Evolutionary conservation across 2,113 vertebrate species (phyloP).

Genomic region (Lucifuga dentata): DNA sequence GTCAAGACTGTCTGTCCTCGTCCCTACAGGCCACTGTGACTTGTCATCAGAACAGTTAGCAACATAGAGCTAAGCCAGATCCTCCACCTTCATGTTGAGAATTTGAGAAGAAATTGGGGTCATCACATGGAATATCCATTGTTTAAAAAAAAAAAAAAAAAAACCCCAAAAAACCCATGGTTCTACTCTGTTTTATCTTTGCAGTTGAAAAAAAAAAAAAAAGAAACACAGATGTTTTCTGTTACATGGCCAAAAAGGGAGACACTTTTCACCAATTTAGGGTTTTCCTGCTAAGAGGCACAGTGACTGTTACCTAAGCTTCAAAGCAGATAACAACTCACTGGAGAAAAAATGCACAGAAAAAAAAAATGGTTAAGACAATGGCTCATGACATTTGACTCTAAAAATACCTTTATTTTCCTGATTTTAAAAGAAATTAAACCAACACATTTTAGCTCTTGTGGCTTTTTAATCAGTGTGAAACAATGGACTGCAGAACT

Average conservation of each 20-base stretch:
- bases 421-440: too few relatives aligned
- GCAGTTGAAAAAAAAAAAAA: neutral
- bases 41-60: conserved; percentile 61
- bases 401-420: too few relatives aligned
- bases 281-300: conserved; percentile 18
- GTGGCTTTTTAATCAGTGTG: too few relatives aligned
- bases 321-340: conserved; percentile 20
- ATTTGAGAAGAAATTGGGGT: conserved; percentile 46
- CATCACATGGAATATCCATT: conserved; percentile 37
- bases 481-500: too few relatives aligned
- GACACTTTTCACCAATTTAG: conserved; percentile 25
- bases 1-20: conserved; percentile 68
- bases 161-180: neutral
- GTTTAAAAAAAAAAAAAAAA: conserved; percentile 15
- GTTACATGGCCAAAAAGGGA: neutral
- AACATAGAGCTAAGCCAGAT: conserved; percentile 53
- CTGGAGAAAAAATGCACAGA: conserved; percentile 4
- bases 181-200: conserved; percentile 3
- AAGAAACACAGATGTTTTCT: neutral
- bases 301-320: neutral
- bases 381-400: neutral
- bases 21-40: conserved; percentile 41
- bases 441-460: too few relatives aligned
- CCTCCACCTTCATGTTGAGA: conserved; percentile 37
- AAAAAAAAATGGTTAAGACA: conserved; percentile 1